Percentiles rank a stretch among this genome's conserved stretches.
These are phyloP conservation scores for Calyptomena viridis DNA, from an alignment of 2,113 vertebrate species.

Conservation along the genomic window DNA sequence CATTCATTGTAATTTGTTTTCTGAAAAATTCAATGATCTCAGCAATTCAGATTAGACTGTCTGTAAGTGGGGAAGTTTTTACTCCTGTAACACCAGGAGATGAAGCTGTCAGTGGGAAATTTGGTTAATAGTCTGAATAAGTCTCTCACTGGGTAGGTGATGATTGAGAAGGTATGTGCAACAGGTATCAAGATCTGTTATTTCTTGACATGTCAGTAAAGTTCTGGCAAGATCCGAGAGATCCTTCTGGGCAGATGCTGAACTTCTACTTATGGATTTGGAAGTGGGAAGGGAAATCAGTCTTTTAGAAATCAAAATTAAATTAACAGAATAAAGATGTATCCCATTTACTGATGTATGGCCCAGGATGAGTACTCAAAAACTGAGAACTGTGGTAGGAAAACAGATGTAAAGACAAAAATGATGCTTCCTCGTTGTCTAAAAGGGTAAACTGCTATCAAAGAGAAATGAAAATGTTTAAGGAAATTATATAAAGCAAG, in stretches of 20 bases:
- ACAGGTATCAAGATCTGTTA: background rate
- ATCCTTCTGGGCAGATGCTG: background rate
- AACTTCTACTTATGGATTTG: background rate
- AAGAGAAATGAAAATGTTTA: background rate
- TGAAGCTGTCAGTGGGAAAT: background rate
- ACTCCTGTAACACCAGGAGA: background rate
- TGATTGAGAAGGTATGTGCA: background rate
- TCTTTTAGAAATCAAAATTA: background rate
- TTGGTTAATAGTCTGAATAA: background rate
- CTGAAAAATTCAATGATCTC: background rate
- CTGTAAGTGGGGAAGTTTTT: background rate
- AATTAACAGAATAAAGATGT: background rate
- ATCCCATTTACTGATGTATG: background rate
- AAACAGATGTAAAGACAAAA: background rate
- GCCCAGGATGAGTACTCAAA: background rate
- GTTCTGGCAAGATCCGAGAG: background rate
- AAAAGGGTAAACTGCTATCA: background rate
- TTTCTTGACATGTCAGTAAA: background rate
- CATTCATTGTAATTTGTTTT: background rate
- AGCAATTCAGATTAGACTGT: background rate
- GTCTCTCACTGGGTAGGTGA: background rate
- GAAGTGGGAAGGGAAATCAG: background rate
- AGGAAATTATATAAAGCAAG: conserved; percentile 3
- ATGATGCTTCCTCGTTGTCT: background rate
- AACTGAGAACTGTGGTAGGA: background rate